Base-by-base conservation (phyloP, 2,797 vertebrate species). In the Esox masquinongy region DNA sequence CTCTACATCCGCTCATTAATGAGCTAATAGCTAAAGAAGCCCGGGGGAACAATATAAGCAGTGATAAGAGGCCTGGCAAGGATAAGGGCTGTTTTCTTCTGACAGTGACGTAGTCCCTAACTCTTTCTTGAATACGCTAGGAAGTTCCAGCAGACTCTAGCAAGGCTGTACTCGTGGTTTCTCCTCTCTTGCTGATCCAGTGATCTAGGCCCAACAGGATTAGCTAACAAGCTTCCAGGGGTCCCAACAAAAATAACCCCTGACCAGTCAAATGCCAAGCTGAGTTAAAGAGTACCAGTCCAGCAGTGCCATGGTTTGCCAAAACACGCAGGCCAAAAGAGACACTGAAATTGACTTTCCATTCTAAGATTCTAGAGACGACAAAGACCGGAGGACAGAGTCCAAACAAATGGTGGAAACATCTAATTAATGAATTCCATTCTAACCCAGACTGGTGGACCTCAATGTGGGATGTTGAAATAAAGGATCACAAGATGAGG, bases 1-100 rank as follows among this genome's bases (percentile, higher is more conserved):
- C 24, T 8, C 72, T 75, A 70, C 80, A 87, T 88, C 86, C 87
- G 80, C 70, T 84, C 83, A 70, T 86, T 83, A 85, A 88, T 72
- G 80, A 83, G 76, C 72, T 84, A 79, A 80, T 63, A 78, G 77
- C 73, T 74, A 74, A 68, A 77, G 85, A 79, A 78, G 67, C 68
- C 66, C 31, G 8, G 61, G n/a, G 80, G 75, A 85, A 88, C 77
- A 86, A 87, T 81, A 80, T 70, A 53, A 74, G 53, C 67, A 24
- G 9, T 66, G 74, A 77, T 83, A 81, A 81, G 70, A 74, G 76
- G 14, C 43, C 39, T 34, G 75, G 72, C 77, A 82, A 70, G 71
- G 77, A 72, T 51, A 39, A 56, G 5, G 34, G 73, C 64, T 75
- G 66, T 78, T 64, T 69, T 78, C 59, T 73, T 56, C 22, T 56